A percentile compares a stretch with the other conserved stretches of the same genome.
These are phyloP conservation scores for Dynastes hyllus DNA, from an alignment of 2,888 invertebrate species.

Conservation along the genomic window DNA sequence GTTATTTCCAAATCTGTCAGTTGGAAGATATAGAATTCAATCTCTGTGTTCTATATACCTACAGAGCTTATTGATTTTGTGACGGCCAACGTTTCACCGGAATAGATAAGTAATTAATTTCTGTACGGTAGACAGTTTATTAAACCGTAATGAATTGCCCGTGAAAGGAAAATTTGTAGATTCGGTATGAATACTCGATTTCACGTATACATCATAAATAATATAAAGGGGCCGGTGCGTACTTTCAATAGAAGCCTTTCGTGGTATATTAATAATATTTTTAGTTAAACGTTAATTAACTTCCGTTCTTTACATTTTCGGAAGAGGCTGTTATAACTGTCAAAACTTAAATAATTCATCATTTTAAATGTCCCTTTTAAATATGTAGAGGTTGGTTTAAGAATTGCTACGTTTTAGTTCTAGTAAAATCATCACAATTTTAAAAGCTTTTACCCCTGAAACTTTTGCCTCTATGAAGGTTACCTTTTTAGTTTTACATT, in stretches of 20 bases:
- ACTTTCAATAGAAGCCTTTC: not conserved
- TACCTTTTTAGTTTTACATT: no score
- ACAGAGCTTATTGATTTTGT: slow-evolving; percentile 6
- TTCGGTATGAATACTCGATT: slow-evolving; percentile 12
- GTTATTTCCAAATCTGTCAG: no score
- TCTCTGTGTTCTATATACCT: not conserved
- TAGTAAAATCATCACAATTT: no score
- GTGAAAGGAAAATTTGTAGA: slow-evolving; percentile 25
- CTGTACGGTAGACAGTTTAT: slow-evolving; percentile 18
- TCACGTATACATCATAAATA: not conserved
- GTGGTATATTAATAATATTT: slow-evolving; percentile 28
- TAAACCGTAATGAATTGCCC: slow-evolving; percentile 27
- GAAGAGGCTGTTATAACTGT: slow-evolving; percentile 10
- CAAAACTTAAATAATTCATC: slow-evolving; percentile 25
- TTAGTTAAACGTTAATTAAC: slow-evolving; percentile 30
- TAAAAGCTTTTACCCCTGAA: no score
- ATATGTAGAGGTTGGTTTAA: no score
- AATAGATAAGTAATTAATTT: slow-evolving; percentile 32
- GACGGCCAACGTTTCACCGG: not conserved
- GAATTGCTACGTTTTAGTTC: no score
- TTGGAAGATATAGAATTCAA: not conserved
- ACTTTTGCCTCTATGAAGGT: no score
- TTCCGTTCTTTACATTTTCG: not conserved
- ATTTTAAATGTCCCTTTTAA: not conserved
- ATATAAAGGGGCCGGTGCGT: not conserved